These are phyloP conservation scores for Eurystomus gularis DNA, from an alignment of 2,113 vertebrate genomes.

Conservation along the genomic window DNA sequence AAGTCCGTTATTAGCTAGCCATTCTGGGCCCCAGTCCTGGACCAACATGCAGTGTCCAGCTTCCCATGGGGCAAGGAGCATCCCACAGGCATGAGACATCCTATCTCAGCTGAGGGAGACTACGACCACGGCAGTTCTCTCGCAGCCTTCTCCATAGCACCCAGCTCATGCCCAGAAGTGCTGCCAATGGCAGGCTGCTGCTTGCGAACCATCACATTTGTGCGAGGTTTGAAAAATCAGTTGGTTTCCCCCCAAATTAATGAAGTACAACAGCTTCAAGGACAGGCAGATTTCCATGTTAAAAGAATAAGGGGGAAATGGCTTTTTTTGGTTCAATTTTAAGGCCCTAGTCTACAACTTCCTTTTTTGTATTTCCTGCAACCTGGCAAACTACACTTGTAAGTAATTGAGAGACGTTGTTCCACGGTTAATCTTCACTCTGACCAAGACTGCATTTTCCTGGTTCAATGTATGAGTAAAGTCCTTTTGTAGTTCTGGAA, in stretches of 20 bases:
- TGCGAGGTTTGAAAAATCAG: not conserved
- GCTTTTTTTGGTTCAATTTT: not conserved
- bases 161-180: not conserved
- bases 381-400: not conserved
- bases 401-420: accelerated
- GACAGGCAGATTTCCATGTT: not conserved
- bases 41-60: not conserved
- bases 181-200: not conserved
- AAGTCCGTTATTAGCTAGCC: accelerated
- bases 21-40: not conserved
- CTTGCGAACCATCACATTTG: not conserved
- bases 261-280: not conserved
- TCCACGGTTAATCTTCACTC: not conserved
- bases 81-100: not conserved
- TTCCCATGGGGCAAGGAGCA: not conserved
- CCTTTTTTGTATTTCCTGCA: not conserved
- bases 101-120: accelerated
- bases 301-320: not conserved
- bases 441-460: not conserved
- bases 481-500: not conserved
- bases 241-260: not conserved
- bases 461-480: not conserved
- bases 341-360: not conserved
- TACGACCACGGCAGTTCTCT: not conserved
- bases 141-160: not conserved